Percentiles rank a stretch among this genome's conserved stretches.
Conservation (phyloP, 1,140 invertebrate species). For the Cataglyphis hispanica region DNA sequence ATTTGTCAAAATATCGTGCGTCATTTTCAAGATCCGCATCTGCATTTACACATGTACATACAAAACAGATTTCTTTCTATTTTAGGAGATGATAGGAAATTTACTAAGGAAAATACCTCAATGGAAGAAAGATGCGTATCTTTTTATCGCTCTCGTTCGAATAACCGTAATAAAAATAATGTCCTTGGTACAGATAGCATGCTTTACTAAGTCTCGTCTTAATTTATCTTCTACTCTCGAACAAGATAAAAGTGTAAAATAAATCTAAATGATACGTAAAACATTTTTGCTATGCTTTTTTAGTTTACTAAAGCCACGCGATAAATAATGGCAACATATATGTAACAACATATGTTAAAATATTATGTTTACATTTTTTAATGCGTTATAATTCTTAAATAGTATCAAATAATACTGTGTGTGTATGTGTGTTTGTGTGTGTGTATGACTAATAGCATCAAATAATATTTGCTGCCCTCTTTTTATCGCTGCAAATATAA, state of each 20-base stretch:
- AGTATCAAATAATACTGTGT: background rate
- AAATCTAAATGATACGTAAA: background rate
- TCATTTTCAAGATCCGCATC: too few relatives aligned
- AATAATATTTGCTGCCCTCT: too few relatives aligned
- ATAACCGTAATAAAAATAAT: slow-evolving; percentile 29
- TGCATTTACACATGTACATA: too few relatives aligned
- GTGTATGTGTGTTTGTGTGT: too few relatives aligned
- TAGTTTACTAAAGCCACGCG: background rate
- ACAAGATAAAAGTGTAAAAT: background rate
- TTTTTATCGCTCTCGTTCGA: slow-evolving; percentile 30
- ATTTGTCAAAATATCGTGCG: too few relatives aligned
- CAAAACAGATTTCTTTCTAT: too few relatives aligned
- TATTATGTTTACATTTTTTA: background rate
- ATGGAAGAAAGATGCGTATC: background rate
- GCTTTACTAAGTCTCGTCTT: background rate
- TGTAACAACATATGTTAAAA: background rate
- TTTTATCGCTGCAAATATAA: too few relatives aligned
- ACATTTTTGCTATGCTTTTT: background rate
- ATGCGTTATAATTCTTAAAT: background rate
- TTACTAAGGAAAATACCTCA: slow-evolving; percentile 21
- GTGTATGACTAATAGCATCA: too few relatives aligned
- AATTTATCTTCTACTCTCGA: slow-evolving; percentile 15
- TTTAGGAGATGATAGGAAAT: too few relatives aligned
- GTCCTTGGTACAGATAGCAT: slow-evolving; percentile 35
- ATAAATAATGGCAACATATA: background rate